Conservation (phyloP, 2,888 invertebrate genomes). For the Cosmopolites sordidus region DNA sequence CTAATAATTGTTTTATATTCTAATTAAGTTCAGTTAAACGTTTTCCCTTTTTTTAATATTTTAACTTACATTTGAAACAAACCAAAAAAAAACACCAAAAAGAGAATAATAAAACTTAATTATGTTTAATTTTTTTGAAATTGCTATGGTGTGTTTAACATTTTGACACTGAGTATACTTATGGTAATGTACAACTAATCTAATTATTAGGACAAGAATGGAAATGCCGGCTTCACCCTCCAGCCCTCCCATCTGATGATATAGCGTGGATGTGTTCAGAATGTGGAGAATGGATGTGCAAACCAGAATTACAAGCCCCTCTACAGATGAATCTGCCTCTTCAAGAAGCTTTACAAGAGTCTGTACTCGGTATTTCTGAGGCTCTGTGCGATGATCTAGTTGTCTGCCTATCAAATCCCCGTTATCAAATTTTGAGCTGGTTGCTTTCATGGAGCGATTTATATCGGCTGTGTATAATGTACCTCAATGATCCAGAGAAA, state of each 20-base stretch:
- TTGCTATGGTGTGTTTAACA: no score
- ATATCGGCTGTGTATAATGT: conserved; percentile 54
- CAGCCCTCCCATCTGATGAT: conserved; percentile 40
- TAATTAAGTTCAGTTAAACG: no score
- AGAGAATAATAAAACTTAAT: no score
- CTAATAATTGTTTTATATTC: no score
- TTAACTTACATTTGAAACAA: no score
- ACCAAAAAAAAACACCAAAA: no score
- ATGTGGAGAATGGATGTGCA: conserved; percentile 45
- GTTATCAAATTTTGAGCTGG: conserved; percentile 71
- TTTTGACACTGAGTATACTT: no score
- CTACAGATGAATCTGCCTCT: conserved; percentile 45
- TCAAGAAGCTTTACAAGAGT: conserved; percentile 51
- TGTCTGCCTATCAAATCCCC: conserved; percentile 64
- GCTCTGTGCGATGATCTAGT: conserved; percentile 68
- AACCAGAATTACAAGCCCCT: conserved; percentile 40
- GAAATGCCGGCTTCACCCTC: conserved; percentile 46
- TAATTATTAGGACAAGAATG: conserved; percentile 39
- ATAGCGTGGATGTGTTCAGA: conserved; percentile 42
- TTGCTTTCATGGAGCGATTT: conserved; percentile 58
- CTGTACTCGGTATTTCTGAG: conserved; percentile 60
- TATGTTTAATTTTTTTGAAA: no score
- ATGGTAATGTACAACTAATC: no score
- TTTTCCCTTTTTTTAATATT: no score
- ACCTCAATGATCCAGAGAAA: conserved; percentile 55